Conservation (phyloP, 1,140 invertebrate species). For the Diorhabda elongata region DNA sequence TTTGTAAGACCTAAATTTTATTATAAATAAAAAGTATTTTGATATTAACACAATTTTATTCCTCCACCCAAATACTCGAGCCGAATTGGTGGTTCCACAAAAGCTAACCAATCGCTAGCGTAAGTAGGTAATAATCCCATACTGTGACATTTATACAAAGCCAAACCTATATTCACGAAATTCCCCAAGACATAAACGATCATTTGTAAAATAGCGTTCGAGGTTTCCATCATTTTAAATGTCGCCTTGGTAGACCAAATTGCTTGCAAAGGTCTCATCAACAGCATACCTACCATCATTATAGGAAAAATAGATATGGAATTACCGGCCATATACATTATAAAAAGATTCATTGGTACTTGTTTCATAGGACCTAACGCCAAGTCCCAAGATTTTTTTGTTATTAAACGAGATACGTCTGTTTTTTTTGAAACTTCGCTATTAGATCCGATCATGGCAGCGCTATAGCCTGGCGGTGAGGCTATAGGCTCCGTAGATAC, state of each 20-base stretch:
- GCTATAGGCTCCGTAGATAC: constrained; percentile 49
- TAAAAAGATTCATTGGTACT: constrained; percentile 98
- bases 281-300: constrained; percentile 99
- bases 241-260: constrained; percentile 86
- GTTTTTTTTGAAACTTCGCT: constrained; percentile 69
- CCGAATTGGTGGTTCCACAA: constrained; percentile 86
- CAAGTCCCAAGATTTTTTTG: constrained; percentile 97
- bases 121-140: constrained; percentile 98
- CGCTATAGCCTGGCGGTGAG: constrained; percentile 79
- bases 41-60: constrained; percentile 59
- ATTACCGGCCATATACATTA: constrained; percentile 99
- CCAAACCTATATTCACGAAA: constrained; percentile 85
- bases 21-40: constrained; percentile 31
- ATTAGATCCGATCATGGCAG: constrained; percentile 63
- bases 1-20: constrained; percentile 20
- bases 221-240: constrained; percentile 95
- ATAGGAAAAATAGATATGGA: constrained; percentile 99
- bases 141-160: constrained; percentile 97
- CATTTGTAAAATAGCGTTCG: constrained; percentile 85
- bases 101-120: constrained; percentile 97
- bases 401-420: constrained; percentile 78
- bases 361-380: constrained; percentile 92
- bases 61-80: constrained; percentile 87
- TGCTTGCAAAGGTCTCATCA: constrained; percentile 92
- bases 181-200: constrained; percentile 95